Evolutionary conservation across 1,140 invertebrate species (phyloP), one percentile per base, ranked within the genome.

Genomic region (Bombus pyrosoma): DNA sequence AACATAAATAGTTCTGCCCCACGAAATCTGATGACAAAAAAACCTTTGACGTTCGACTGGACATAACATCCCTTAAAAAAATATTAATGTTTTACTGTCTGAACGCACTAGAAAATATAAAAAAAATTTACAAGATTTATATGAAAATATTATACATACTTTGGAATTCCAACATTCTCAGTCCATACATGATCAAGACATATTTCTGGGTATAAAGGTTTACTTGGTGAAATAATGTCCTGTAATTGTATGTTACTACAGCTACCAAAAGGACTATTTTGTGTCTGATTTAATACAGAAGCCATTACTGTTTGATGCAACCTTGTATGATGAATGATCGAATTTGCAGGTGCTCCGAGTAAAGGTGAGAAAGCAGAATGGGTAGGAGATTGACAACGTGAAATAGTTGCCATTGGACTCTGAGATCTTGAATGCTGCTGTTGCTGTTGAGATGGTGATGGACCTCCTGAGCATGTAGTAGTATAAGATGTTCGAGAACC

Each of bases 141-240:
- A 59, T n/a, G 62, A 73, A 18, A 73, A 71, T 69, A 13, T 68
- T 13, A 43, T 91, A 93, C 94, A 93, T 95, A 96, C 92, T 96
- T 94, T 53, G 95, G 89, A 74, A 95, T 93, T n/a, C 94, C 95
- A 68, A 95, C 95, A 86, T 95, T 97, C 92, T 99, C 98, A 0
- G 97, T 98, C 98, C 98, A 99, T 32, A 98, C 95, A 90, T 98
- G 97, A 92, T 99, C 98, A 34, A 99, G 95, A 93, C 98, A 98
- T 75, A 98, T 95, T 89, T 98, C 97, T 2, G 98, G 98, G 84
- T 97, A 97, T 28, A 98, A 94, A 9, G 98, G 97, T 89, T 97
- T 96, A 8, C 96, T 96, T 59, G 96, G 95, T 43, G 83, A 87
- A 15, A 87, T 53, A 47, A 81, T 71, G 89, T 94, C 92, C 73